Evolutionary conservation across 2,797 vertebrate species (phyloP).

Genomic region (Choloepus didactylus): DNA sequence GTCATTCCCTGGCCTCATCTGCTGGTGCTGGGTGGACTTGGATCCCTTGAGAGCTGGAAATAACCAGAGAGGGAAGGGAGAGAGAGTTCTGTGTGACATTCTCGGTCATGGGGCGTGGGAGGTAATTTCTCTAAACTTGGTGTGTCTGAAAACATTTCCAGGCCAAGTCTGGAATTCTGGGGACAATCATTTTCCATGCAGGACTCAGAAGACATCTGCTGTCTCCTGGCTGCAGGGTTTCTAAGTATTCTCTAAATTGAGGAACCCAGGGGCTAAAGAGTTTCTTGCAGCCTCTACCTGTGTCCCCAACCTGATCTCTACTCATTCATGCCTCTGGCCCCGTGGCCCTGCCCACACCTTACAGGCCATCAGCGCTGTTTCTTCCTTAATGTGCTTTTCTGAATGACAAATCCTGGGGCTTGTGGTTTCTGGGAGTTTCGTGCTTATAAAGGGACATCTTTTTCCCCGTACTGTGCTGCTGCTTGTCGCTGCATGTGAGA

Average conservation of each 20-base stretch:
- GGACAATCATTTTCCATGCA: not conserved
- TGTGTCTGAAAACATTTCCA: fast-evolving
- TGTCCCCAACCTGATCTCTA: no score
- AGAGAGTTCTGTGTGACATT: fast-evolving
- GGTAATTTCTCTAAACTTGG: not conserved
- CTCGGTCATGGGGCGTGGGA: fast-evolving
- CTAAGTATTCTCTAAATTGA: no score
- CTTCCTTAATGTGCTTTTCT: not conserved
- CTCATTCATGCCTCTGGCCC: not conserved
- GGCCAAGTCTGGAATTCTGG: not conserved
- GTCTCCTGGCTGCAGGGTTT: not conserved
- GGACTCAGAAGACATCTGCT: fast-evolving
- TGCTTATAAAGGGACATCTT: not conserved
- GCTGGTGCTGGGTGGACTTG: not conserved
- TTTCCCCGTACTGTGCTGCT: not conserved
- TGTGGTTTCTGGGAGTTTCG: not conserved
- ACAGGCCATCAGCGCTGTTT: not conserved
- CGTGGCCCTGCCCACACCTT: not conserved
- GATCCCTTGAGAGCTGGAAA: not conserved
- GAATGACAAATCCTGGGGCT: not conserved
- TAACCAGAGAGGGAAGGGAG: not conserved
- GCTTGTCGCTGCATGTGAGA: not conserved
- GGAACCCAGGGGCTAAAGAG: not conserved
- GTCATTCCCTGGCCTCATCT: not conserved
- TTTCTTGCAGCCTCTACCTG: not conserved